These are phyloP conservation scores for Hydrophis major DNA, from an alignment of 2,797 vertebrate genomes.

Conservation along the genomic window DNA sequence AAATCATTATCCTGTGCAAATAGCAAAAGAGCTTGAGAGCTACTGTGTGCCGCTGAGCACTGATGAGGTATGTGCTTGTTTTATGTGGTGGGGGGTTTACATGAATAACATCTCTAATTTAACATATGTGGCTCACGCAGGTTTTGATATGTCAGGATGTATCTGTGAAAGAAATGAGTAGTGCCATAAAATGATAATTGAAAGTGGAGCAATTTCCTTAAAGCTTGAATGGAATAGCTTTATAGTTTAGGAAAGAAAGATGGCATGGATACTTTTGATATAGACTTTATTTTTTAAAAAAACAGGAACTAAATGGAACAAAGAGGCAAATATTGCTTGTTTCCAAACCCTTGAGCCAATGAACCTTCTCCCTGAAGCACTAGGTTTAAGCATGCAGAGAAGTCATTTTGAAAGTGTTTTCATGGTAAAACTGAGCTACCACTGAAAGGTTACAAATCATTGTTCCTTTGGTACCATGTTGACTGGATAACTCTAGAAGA, in stretches of 20 bases:
- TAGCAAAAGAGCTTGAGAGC: not conserved
- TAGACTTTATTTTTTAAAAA: not conserved
- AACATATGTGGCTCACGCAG: not conserved
- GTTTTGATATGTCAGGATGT: not conserved
- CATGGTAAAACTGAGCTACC: not conserved
- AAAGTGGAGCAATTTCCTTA: not conserved
- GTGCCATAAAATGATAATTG: not conserved
- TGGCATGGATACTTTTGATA: not conserved
- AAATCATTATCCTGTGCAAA: conserved; percentile 19
- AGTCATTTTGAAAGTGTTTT: not conserved
- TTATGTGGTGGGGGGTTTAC: conserved; percentile 1
- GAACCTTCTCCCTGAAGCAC: not conserved
- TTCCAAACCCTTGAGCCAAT: not conserved
- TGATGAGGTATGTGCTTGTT: not conserved
- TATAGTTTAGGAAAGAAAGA: not conserved
- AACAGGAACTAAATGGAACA: not conserved
- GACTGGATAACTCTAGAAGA: not conserved
- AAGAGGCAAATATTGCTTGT: not conserved
- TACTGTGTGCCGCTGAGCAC: not conserved
- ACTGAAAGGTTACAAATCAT: not conserved
- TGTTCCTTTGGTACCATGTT: not conserved
- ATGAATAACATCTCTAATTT: not conserved
- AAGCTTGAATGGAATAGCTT: not conserved
- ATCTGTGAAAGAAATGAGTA: not conserved
- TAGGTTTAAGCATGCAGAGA: not conserved